Evolutionary conservation across 1,140 invertebrate species (phyloP), one percentile per base, ranked within the genome.

Genomic region (Panagrolaimus sp.): DNA sequence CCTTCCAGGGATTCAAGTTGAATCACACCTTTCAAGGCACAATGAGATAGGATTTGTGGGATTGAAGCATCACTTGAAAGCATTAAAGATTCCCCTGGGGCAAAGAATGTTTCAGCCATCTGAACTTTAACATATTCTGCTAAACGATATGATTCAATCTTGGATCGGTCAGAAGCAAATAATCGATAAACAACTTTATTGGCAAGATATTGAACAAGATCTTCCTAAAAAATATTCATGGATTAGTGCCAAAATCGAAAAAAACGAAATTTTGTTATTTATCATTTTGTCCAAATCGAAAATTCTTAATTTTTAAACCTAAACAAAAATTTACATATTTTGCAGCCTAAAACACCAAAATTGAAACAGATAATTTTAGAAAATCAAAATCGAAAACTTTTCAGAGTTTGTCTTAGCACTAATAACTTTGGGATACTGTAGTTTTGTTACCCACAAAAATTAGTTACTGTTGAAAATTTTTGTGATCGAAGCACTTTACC

Each of bases 91-190:
- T 58, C 52, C 28, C 52, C 52, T 1, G 52, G 52, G 5, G 52
- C 52, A 14, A 58, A 58, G 52, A 58, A 58, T 12, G 52, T 58
- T 58, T 58, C 52, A 24, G 52, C 52, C 52, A 58, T 58, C 28
- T 58, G 52, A 21, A 58, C 52, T 21, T 28, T 21, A 6, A 58
- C 52, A 28, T 26, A 58, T 58, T 58, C 52, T 0, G 52, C 21
- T 21, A 58, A 8, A 4, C 52, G 12, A 28, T 58, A 58, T 12
- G 52, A 58, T 58, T 58, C 52, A 3, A 58, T 12, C 10, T 21
- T 28, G 0, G 52, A 14, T 58, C 21, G 52, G 10, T 26, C 28
- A 28, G 21, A 28, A 12, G 52, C 52, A 12, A 58, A 12, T 12
- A 58, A 28, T 24, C 28, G 21, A 28, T 58, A 58, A 1, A 58